These are phyloP conservation scores for Popillia japonica DNA, from an alignment of 1,140 invertebrate genomes.

Conservation along the genomic window DNA sequence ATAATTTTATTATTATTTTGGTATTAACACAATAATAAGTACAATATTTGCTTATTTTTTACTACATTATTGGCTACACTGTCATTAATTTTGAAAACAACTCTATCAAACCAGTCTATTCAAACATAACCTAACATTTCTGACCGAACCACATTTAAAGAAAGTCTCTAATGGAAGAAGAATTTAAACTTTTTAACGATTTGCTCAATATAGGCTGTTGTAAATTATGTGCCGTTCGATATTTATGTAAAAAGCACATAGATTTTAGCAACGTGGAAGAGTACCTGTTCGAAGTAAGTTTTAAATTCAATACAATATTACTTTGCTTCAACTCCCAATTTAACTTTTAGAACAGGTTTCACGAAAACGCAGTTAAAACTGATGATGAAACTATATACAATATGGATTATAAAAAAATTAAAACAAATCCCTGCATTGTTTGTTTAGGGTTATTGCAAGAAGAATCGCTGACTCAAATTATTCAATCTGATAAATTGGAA, in stretches of 20 bases:
- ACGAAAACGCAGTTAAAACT: slow-evolving; percentile 42
- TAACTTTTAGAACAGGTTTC: slow-evolving; percentile 53
- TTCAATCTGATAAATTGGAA: slow-evolving; percentile 60
- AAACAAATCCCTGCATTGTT: slow-evolving; percentile 63
- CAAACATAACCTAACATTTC: neutral
- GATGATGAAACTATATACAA: slow-evolving; percentile 16
- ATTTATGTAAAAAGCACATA: slow-evolving; percentile 60
- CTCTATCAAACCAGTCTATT: too few species aligned
- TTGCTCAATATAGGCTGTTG: slow-evolving; percentile 61
- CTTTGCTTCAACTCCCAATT: slow-evolving; percentile 39
- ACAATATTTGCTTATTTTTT: too few species aligned
- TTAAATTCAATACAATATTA: neutral
- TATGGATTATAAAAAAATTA: slow-evolving; percentile 54
- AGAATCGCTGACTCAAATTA: slow-evolving; percentile 59
- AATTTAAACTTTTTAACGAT: slow-evolving; percentile 36
- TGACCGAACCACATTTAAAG: too few species aligned
- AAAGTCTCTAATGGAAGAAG: neutral
- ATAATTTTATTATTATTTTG: too few species aligned
- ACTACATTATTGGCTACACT: too few species aligned
- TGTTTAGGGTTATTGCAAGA: slow-evolving; percentile 73
- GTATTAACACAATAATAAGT: too few species aligned
- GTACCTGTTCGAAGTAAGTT: slow-evolving; percentile 57
- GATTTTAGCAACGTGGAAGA: slow-evolving; percentile 60
- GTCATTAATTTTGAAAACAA: neutral
- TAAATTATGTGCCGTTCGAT: slow-evolving; percentile 65